phyloP scores from a whole-genome alignment of 2,888 invertebrate genomes.

The Dilophus febrilis region DNA sequence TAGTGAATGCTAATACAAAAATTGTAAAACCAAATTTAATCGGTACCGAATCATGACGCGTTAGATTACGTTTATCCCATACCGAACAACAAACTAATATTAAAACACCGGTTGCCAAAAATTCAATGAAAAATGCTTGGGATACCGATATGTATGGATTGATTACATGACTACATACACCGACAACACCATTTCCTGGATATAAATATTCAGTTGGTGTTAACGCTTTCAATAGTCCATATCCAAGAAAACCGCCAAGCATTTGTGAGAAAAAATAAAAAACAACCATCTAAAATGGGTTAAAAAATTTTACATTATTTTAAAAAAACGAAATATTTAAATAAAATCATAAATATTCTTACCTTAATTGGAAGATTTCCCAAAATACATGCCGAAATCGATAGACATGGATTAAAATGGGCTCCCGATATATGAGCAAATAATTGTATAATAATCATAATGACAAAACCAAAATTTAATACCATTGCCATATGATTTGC shows the following conservation, averaged over 20 bases:
- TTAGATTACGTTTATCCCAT: constrained; percentile 52
- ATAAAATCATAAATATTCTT: too few relatives aligned
- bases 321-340: too few relatives aligned
- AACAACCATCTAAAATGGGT: constrained; percentile 30
- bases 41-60: constrained; percentile 44
- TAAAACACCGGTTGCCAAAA: constrained; percentile 43
- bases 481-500: constrained; percentile 24
- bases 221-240: constrained; percentile 44
- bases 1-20: constrained; percentile 43
- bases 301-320: neutral
- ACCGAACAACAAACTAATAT: constrained; percentile 49
- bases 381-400: constrained; percentile 41
- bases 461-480: constrained; percentile 45
- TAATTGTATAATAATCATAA: constrained; percentile 50
- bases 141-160: constrained; percentile 29
- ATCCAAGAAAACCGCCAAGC: constrained; percentile 49
- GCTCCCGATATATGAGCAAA: constrained; percentile 65
- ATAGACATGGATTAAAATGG: constrained; percentile 61
- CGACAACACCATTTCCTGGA: constrained; percentile 18
- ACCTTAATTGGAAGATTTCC: constrained; percentile 18
- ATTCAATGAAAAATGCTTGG: constrained; percentile 45
- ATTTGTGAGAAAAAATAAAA: constrained; percentile 48
- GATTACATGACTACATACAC: constrained; percentile 46
- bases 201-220: constrained; percentile 26
- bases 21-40: constrained; percentile 53